These are phyloP conservation scores for Calycopis cecrops DNA, from an alignment of 1,140 invertebrate genomes.

Conservation along the genomic window DNA sequence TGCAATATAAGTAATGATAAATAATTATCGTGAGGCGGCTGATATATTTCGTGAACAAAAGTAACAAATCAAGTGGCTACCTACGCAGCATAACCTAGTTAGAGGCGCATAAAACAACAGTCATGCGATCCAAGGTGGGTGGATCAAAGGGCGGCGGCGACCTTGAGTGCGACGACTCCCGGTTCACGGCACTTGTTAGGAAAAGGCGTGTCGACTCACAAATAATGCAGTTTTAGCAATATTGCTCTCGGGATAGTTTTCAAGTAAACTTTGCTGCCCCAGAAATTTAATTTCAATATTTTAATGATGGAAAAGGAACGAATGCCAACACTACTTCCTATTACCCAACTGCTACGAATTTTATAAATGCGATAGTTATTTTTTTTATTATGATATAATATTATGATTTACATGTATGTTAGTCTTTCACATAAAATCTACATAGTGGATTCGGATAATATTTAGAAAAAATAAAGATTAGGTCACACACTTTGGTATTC, in stretches of 20 bases:
- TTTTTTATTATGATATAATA: no score
- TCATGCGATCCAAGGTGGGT: constrained; percentile 71
- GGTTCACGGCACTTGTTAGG: constrained; percentile 73
- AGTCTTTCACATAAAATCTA: no score
- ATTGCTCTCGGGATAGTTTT: constrained; percentile 6
- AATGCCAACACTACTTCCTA: no score
- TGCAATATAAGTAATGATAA: constrained; percentile 10
- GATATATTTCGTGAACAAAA: constrained; percentile 17
- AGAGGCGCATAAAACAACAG: constrained; percentile 58
- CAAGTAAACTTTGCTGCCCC: no score
- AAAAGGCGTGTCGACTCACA: constrained; percentile 71
- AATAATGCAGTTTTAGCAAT: constrained; percentile 53
- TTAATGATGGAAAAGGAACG: no score
- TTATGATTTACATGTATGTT: no score
- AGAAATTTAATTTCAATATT: no score
- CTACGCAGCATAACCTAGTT: constrained; percentile 38
- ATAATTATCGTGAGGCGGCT: constrained; percentile 4
- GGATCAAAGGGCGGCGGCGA: constrained; percentile 73
- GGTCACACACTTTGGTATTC: no score
- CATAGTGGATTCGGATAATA: no score
- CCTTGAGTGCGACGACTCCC: constrained; percentile 70
- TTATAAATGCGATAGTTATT: no score
- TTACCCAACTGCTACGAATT: no score
- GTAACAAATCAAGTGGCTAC: background rate
- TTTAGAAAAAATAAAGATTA: no score